Evolutionary conservation across 2,113 vertebrate genomes (phyloP).

Genomic region (Hepsetus odoe): DNA sequence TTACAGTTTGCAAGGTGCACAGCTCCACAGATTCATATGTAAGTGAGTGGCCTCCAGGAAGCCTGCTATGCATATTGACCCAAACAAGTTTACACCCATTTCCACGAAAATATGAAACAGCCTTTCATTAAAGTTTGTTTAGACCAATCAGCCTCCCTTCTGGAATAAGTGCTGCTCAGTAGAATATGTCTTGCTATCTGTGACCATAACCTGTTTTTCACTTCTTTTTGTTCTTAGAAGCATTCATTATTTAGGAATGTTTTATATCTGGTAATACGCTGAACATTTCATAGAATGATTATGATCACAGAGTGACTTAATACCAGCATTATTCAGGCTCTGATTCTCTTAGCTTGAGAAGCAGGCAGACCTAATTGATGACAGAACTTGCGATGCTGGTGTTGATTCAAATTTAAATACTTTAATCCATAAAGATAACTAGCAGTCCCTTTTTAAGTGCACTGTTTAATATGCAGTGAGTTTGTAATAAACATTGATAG

Average conservation of each 20-base stretch:
- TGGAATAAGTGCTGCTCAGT: neutral
- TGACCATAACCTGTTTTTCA: neutral
- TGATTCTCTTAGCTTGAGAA: neutral
- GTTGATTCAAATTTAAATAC: constrained; percentile 49
- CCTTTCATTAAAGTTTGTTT: too few species aligned
- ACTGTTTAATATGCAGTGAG: constrained; percentile 34
- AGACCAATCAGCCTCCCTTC: neutral
- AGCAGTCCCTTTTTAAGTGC: constrained; percentile 30
- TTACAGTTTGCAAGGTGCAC: too few species aligned
- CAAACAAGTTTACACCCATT: too few species aligned
- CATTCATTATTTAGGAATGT: constrained; percentile 61
- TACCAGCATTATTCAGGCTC: constrained; percentile 47
- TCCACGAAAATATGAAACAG: too few species aligned
- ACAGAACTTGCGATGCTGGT: constrained; percentile 38
- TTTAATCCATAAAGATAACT: constrained; percentile 50
- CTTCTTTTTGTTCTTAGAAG: neutral
- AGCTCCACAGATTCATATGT: too few species aligned
- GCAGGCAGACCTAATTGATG: constrained; percentile 43
- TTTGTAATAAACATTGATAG: constrained; percentile 35
- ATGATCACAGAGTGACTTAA: constrained; percentile 59
- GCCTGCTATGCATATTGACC: too few species aligned
- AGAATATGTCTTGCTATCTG: neutral
- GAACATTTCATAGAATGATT: constrained; percentile 60
- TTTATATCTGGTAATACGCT: constrained; percentile 63
- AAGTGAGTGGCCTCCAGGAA: too few species aligned